These are phyloP conservation scores for Schizopygopsis pylzovi DNA, from an alignment of 2,797 vertebrate species.

Conservation along the genomic window DNA sequence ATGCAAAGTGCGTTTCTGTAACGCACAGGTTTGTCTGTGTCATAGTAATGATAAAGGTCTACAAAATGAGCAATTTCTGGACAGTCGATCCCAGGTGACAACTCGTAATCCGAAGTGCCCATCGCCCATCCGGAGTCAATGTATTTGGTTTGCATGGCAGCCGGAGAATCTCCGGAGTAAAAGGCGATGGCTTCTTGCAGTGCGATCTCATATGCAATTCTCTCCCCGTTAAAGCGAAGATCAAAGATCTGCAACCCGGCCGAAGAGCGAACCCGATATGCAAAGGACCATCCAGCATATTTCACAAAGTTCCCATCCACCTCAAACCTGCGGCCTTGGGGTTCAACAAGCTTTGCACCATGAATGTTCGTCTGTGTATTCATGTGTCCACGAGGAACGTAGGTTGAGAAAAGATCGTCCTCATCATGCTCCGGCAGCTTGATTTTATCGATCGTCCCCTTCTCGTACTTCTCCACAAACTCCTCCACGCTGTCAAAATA, in stretches of 20 bases:
- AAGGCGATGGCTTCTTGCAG: constrained; percentile 92
- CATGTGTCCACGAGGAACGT: constrained; percentile 79
- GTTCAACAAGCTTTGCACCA: constrained; percentile 85
- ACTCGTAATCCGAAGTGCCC: constrained; percentile 83
- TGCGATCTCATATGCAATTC: constrained; percentile 90
- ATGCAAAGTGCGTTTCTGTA: constrained; percentile 85
- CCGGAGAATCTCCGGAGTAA: constrained; percentile 88
- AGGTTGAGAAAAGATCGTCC: constrained; percentile 83
- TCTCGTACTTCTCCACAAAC: constrained; percentile 78
- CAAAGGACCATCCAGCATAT: constrained; percentile 90
- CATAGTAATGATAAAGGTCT: constrained; percentile 86
- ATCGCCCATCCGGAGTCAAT: constrained; percentile 90
- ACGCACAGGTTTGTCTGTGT: constrained; percentile 81
- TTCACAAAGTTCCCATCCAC: constrained; percentile 81
- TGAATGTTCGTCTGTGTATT: constrained; percentile 69
- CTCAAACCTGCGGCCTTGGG: constrained; percentile 82
- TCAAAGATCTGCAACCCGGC: constrained; percentile 91
- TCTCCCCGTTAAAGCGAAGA: constrained; percentile 85
- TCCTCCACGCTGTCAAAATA: constrained; percentile 84
- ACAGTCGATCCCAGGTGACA: constrained; percentile 90
- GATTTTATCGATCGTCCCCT: constrained; percentile 69
- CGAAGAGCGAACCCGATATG: constrained; percentile 86
- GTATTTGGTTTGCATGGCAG: constrained; percentile 94
- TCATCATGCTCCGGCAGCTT: constrained; percentile 70
- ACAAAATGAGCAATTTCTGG: constrained; percentile 86